These are phyloP conservation scores for Campoletis raptor DNA, from an alignment of 2,888 invertebrate species.

Conservation along the genomic window DNA sequence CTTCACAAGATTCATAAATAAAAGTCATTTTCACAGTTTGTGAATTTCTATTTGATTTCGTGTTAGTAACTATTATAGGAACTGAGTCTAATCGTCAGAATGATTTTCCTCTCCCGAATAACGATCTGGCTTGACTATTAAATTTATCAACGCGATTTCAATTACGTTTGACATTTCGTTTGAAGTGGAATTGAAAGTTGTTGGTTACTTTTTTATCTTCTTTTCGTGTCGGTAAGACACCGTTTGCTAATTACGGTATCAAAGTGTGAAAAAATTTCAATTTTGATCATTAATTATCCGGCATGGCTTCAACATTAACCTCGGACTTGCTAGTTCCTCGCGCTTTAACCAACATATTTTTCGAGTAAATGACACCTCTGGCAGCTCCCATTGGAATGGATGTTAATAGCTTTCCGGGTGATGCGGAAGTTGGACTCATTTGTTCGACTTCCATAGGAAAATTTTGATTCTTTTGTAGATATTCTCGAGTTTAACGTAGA, in stretches of 20 bases:
- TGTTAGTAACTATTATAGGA: not conserved
- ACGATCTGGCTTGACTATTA: not conserved
- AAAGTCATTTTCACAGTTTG: not conserved
- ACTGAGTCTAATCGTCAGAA: not conserved
- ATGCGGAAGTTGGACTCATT: constrained; percentile 57
- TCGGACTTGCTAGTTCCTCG: constrained; percentile 46
- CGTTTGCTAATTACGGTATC: constrained; percentile 34
- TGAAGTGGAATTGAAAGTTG: constrained; percentile 29
- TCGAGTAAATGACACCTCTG: constrained; percentile 4
- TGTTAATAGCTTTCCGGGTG: constrained; percentile 58
- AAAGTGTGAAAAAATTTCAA: not conserved
- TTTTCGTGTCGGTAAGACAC: constrained; percentile 19
- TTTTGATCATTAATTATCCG: constrained; percentile 52
- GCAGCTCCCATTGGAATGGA: constrained; percentile 34
- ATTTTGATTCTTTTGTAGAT: not conserved
- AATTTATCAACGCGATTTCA: not conserved
- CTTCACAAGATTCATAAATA: not conserved
- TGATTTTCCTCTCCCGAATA: not conserved
- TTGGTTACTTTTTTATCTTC: not conserved
- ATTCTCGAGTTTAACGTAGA: constrained; percentile 26
- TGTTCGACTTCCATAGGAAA: constrained; percentile 20
- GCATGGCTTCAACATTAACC: constrained; percentile 48
- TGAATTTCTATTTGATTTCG: not conserved
- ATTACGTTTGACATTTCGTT: not conserved
- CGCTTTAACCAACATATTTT: constrained; percentile 4